These are phyloP conservation scores for Artemisiospiza belli DNA, from an alignment of 2,113 vertebrate genomes.

Conservation along the genomic window DNA sequence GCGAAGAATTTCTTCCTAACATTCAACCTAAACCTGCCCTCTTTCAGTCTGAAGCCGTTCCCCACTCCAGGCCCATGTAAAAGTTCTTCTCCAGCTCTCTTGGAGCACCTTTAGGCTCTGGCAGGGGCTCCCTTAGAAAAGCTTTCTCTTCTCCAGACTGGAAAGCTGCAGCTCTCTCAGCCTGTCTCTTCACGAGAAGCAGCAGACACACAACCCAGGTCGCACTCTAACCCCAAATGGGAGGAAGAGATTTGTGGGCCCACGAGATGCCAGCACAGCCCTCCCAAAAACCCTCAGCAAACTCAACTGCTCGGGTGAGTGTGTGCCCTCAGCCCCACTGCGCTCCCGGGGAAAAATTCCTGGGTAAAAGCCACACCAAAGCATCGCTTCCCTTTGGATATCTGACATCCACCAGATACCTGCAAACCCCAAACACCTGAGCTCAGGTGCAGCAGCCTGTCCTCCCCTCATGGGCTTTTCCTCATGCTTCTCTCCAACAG, in stretches of 20 bases:
- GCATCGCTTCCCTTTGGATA: neutral
- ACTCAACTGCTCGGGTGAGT: accelerated
- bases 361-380: neutral
- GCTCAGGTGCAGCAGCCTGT: neutral
- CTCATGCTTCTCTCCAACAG: accelerated
- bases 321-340: accelerated
- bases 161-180: neutral
- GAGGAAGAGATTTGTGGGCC: neutral
- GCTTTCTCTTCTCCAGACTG: neutral
- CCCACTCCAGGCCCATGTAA: neutral
- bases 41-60: neutral
- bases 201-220: accelerated
- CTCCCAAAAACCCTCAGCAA: neutral
- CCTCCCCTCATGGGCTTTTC: neutral
- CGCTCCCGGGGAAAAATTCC: neutral
- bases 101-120: neutral
- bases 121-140: neutral
- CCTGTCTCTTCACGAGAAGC: no score
- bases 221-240: accelerated
- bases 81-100: neutral
- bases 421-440: neutral
- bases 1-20: neutral
- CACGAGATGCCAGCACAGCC: neutral
- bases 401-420: accelerated
- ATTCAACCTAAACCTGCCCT: neutral